These are phyloP conservation scores for Rhagoletis zephyria DNA, from an alignment of 1,140 invertebrate genomes.

Conservation along the genomic window DNA sequence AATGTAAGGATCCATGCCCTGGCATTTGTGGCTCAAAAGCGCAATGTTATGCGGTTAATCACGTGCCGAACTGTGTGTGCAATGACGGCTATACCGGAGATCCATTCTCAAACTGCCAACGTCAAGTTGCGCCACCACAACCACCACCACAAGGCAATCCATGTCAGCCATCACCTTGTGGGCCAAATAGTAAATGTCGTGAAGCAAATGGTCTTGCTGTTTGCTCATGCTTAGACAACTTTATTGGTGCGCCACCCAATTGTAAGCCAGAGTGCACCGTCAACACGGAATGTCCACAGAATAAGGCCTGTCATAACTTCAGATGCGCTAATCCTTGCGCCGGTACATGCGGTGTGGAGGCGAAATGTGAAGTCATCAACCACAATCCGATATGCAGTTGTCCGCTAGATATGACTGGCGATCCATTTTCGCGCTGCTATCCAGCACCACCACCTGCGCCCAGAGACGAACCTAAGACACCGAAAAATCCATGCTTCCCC, in stretches of 20 bases:
- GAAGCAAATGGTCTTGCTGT: slow-evolving; percentile 81
- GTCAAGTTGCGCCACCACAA: slow-evolving; percentile 74
- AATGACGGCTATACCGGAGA: slow-evolving; percentile 83
- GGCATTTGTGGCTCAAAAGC: slow-evolving; percentile 83
- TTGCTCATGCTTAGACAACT: slow-evolving; percentile 85
- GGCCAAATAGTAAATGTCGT: slow-evolving; percentile 84
- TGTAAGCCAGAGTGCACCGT: slow-evolving; percentile 83
- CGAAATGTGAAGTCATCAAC: slow-evolving; percentile 81
- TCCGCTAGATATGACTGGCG: slow-evolving; percentile 79
- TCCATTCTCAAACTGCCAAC: slow-evolving; percentile 83
- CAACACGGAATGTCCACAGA: slow-evolving; percentile 81
- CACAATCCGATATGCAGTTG: slow-evolving; percentile 85
- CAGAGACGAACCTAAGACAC: slow-evolving; percentile 74
- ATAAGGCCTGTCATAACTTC: slow-evolving; percentile 81
- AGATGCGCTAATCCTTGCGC: slow-evolving; percentile 83
- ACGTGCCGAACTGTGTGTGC: slow-evolving; percentile 84
- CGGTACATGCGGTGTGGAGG: slow-evolving; percentile 80
- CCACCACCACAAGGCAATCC: slow-evolving; percentile 77
- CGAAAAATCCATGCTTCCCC: slow-evolving; percentile 82
- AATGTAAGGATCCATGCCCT: slow-evolving; percentile 85
- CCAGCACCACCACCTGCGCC: slow-evolving; percentile 61
- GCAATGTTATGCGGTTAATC: slow-evolving; percentile 82
- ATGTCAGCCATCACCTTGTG: slow-evolving; percentile 86
- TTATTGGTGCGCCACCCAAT: slow-evolving; percentile 79
- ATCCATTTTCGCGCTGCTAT: slow-evolving; percentile 82